Evolutionary conservation across 2,113 vertebrate genomes (phyloP).

Genomic region (Mus pahari): DNA sequence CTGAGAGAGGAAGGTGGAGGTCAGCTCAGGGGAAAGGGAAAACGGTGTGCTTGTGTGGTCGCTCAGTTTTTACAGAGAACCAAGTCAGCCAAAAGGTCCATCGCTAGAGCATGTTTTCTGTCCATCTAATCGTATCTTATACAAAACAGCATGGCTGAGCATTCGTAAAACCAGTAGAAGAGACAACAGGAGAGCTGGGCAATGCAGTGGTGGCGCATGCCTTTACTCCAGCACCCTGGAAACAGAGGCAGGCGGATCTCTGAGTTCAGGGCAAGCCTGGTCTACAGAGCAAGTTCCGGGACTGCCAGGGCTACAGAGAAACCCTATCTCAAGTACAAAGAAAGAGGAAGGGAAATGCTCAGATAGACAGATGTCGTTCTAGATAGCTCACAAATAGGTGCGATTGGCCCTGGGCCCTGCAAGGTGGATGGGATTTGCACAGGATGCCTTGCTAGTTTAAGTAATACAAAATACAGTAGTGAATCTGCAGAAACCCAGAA

Average conservation of each 20-base stretch:
- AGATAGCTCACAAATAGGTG: neutral
- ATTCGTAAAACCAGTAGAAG: neutral
- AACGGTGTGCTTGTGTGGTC: neutral
- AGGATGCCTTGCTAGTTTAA: neutral
- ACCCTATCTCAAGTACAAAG: neutral
- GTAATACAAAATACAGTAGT: neutral
- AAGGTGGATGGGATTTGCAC: slow-evolving; percentile 11
- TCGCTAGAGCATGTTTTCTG: too few relatives aligned
- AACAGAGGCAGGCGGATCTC: neutral
- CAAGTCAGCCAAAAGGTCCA: too few relatives aligned
- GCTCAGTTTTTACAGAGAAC: too few relatives aligned
- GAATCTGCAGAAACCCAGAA: neutral
- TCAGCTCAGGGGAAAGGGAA: neutral
- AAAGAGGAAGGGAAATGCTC: slow-evolving; percentile 6
- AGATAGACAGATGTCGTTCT: neutral
- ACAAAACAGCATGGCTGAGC: neutral
- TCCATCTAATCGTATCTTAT: too few relatives aligned
- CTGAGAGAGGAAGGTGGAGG: neutral
- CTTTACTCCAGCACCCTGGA: neutral
- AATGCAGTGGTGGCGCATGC: accelerated
- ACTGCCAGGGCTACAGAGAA: neutral
- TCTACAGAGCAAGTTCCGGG: neutral
- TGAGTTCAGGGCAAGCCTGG: neutral
- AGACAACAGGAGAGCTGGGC: neutral
- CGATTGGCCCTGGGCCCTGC: slow-evolving; percentile 3